phyloP scores from a whole-genome alignment of 2,797 vertebrate species.

The Chlorospingus semifuscus region DNA sequence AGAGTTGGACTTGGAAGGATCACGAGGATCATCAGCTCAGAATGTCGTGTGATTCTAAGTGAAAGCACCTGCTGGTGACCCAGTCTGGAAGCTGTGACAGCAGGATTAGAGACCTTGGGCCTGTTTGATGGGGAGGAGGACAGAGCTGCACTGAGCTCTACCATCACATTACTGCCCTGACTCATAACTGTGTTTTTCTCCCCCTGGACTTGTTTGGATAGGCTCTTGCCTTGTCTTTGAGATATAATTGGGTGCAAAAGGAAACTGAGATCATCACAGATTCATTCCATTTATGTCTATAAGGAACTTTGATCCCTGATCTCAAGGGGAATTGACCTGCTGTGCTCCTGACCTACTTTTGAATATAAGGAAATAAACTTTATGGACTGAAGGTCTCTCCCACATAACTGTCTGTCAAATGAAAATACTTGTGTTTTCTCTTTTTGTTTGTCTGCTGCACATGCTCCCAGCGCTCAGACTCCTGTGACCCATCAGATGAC shows the following conservation, averaged over 20 bases:
- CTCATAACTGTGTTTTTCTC: not conserved
- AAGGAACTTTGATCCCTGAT: not conserved
- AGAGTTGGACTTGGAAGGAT: not conserved
- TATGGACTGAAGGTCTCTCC: not conserved
- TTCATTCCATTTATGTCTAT: not conserved
- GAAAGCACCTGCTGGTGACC: not conserved
- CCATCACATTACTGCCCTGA: not conserved
- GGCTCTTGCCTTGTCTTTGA: not conserved
- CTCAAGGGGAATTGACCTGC: not conserved
- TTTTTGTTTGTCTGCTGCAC: not conserved
- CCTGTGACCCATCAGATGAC: slow-evolving; percentile 93
- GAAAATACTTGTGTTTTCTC: not conserved
- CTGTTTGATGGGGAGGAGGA: not conserved
- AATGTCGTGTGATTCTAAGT: not conserved
- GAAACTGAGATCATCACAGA: not conserved
- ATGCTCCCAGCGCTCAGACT: slow-evolving; percentile 75
- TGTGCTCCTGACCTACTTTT: not conserved
- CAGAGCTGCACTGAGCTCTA: not conserved
- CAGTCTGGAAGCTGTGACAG: not conserved
- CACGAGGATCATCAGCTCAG: not conserved
- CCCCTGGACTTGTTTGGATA: not conserved
- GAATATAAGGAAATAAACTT: not conserved
- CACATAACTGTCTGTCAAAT: not conserved
- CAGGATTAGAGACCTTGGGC: not conserved
- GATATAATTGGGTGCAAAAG: not conserved